phyloP scores from a whole-genome alignment of 2,888 invertebrate genomes.

The Rhogogaster chlorosoma region DNA sequence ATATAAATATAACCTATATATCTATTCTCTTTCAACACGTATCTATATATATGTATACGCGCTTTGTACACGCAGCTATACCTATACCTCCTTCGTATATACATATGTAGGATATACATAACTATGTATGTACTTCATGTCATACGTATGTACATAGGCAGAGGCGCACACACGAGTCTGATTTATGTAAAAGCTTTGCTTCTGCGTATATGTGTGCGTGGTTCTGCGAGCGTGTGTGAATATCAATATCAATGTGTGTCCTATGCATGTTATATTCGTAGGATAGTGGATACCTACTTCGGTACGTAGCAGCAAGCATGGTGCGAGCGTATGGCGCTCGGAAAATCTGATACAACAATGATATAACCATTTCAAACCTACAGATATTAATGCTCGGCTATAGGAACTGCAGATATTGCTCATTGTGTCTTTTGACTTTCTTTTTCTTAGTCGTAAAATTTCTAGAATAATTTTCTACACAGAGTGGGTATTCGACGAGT shows the following conservation, averaged over 20 bases:
- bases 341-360: conserved; percentile 17
- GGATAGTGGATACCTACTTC: conserved; percentile 7
- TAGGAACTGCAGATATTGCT: background rate
- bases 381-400: background rate
- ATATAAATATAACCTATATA: conserved; percentile 67
- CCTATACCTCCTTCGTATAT: conserved; percentile 12
- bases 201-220: background rate
- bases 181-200: conserved; percentile 33
- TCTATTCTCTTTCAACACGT: conserved; percentile 46
- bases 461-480: background rate
- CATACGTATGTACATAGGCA: conserved; percentile 2
- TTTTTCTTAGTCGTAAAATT: background rate
- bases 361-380: background rate
- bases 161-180: background rate
- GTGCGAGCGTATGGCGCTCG: conserved; percentile 35
- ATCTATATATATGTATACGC: conserved; percentile 10
- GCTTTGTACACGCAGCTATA: conserved; percentile 4
- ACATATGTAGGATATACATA: background rate
- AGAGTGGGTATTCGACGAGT: background rate
- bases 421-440: background rate
- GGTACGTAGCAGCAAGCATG: conserved; percentile 15
- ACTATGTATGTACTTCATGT: conserved; percentile 15
- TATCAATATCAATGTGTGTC: conserved; percentile 30
- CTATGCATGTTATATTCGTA: conserved; percentile 5
- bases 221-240: conserved; percentile 3